Percentiles rank a stretch among this genome's conserved stretches.
phyloP scores from a whole-genome alignment of 2,113 vertebrate genomes.

The Tamias sibiricus region DNA sequence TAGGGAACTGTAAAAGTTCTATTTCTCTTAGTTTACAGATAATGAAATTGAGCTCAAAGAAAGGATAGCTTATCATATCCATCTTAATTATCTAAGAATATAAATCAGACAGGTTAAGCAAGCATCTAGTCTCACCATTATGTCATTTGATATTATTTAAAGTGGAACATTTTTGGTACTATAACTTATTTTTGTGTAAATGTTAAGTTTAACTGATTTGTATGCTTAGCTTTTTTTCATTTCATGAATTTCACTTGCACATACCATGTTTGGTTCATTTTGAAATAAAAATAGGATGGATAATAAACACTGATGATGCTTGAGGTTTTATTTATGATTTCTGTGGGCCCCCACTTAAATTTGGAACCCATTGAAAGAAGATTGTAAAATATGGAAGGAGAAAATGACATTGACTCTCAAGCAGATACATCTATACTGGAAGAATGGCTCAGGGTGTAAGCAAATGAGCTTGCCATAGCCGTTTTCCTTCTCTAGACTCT shows the following conservation, averaged over 20 bases:
- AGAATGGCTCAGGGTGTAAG: background rate
- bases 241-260: background rate
- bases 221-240: background rate
- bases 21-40: background rate
- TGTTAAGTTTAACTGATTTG: conserved; percentile 6
- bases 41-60: background rate
- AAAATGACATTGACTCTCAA: background rate
- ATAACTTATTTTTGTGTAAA: background rate
- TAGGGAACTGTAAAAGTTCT: background rate
- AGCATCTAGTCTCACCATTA: background rate
- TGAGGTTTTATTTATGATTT: background rate
- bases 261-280: background rate
- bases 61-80: background rate
- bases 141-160: background rate
- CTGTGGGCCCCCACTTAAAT: background rate
- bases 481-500: background rate
- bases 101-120: background rate
- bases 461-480: background rate
- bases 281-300: background rate
- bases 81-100: background rate
- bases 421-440: background rate
- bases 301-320: background rate
- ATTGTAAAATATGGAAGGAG: background rate
- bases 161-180: background rate
- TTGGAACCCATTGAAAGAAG: background rate